Percentiles rank a stretch among this genome's conserved stretches.
These are phyloP conservation scores for Trialeurodes vaporariorum DNA, from an alignment of 1,140 invertebrate genomes.

Conservation along the genomic window DNA sequence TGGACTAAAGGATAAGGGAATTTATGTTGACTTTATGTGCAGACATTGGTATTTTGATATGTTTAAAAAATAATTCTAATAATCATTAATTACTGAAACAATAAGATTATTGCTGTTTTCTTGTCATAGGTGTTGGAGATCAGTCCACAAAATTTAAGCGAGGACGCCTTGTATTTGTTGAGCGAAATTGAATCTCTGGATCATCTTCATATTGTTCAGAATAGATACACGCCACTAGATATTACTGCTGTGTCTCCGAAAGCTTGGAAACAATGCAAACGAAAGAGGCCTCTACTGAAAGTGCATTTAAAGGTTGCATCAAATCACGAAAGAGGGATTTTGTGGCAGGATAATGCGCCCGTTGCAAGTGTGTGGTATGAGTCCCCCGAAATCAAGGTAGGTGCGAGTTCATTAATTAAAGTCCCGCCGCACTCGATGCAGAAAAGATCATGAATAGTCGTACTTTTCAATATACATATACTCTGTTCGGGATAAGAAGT, in stretches of 20 bases:
- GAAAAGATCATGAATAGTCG: too few species aligned
- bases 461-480: too few species aligned
- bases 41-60: too few species aligned
- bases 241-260: conserved; percentile 24
- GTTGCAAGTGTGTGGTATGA: conserved; percentile 39
- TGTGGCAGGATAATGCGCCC: conserved; percentile 42
- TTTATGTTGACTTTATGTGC: too few species aligned
- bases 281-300: conserved; percentile 29
- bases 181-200: conserved; percentile 50
- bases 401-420: not conserved
- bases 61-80: too few species aligned
- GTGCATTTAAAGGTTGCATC: conserved; percentile 34
- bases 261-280: conserved; percentile 33
- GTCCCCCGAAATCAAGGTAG: conserved; percentile 36
- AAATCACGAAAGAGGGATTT: conserved; percentile 29
- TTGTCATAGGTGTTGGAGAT: conserved; percentile 54
- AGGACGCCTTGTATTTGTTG: conserved; percentile 57
- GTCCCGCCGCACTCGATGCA: too few species aligned
- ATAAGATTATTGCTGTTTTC: too few species aligned
- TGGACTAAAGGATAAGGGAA: too few species aligned
- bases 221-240: conserved; percentile 36
- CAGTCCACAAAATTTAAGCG: conserved; percentile 68
- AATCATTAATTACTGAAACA: conserved; percentile 6
- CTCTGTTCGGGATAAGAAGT: too few species aligned
- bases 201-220: conserved; percentile 67